Evolutionary conservation across 2,888 invertebrate genomes (phyloP), one percentile per base, ranked within the genome.

Genomic region (Chrysolina americana): DNA sequence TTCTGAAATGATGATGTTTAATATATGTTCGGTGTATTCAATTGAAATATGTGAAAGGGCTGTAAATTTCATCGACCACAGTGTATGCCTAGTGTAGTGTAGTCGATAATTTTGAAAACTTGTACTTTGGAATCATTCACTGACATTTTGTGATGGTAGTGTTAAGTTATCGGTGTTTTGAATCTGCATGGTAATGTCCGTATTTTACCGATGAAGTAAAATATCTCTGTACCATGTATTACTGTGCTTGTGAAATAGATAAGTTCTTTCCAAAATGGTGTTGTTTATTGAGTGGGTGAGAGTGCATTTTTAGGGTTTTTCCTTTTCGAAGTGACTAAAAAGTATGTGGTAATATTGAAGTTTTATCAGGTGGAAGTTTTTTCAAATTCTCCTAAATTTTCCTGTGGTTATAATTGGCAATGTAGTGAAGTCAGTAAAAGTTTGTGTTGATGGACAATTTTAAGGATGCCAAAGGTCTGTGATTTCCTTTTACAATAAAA

Each of bases 31-130:
- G 36, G 70, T 74, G 66, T 8, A 48, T 19, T 65, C 59, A 68
- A 41, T 41, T 19, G 23, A 65, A 70, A 65, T 65, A 86, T 86
- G 85, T 85, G 85, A 86, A 85, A 86, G 85, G 81, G 84, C 86
- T 85, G 84, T 83, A 82, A 68, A 74, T 71, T 74, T 74, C 70
- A 73, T 81, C 80, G 76, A 77, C 19, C 41, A 79, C 78, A 78
- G 83, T 83, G 84, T 78, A 77, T 70, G 79, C 79, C 50, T 82
- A 81, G 82, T 82, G 83, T 79, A 79, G 81, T 82, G 81, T 82
- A 82, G 82, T 81, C 80, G 65, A 71, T 65, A 65, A 70, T 72
- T 47, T 72, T 59, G 36, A 59, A 59, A 74, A 56, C 28, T 47
- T 44, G 59, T 68, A 56, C 71, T 70, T 66, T 50, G 70, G 83